Evolutionary conservation across 1,140 invertebrate genomes (phyloP), one percentile per base, ranked within the genome.

Genomic region (Drosophila suzukii): DNA sequence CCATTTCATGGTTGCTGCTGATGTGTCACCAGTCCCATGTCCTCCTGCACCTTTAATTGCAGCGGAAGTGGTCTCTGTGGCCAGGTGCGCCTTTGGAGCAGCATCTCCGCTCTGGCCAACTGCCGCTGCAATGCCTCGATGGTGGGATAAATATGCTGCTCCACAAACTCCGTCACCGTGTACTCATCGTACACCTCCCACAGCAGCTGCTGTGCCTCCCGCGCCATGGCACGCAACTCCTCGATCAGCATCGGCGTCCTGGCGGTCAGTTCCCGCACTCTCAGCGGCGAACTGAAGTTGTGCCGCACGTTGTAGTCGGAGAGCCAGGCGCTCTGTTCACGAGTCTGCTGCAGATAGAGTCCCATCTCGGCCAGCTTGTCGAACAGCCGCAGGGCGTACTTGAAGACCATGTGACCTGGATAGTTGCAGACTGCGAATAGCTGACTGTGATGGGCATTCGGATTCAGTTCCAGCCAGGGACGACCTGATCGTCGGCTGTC

Each of bases 281-380:
- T 93, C 70, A 95, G 93, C 0, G 96, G 95, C 68, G 94, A 95
- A 5, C 96, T 95, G 73, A 96, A 97, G 72, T 95, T 96, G 75
- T 96, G 94, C n/a, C 95, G 94, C 1, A 97, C 93, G 88, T 97
- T 97, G 81, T 97, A 97, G 6, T 95, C 94, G 7, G 96, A 97
- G 77, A 97, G 92, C 96, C 96, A 97, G 17, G 95, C 93, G 74
- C 92, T 93, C 12, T 92, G 82, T 12, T 89, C 80, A 0, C 83
- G 81, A 7, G 92, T 92, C 13, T 91, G 80, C 54, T 92, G 90
- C 34, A 94, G 58, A 75, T 92, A 93, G 30, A 91, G 74, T 15
- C 85, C 73, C 2, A 93, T 91, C 84, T 94, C 95, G 51, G 91
- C 92, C 81, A 94, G 92, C 3, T 94, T 93, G 17, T 93, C 93